Conservation (phyloP, 2,888 invertebrate genomes). For the Platycnemis pennipes region DNA sequence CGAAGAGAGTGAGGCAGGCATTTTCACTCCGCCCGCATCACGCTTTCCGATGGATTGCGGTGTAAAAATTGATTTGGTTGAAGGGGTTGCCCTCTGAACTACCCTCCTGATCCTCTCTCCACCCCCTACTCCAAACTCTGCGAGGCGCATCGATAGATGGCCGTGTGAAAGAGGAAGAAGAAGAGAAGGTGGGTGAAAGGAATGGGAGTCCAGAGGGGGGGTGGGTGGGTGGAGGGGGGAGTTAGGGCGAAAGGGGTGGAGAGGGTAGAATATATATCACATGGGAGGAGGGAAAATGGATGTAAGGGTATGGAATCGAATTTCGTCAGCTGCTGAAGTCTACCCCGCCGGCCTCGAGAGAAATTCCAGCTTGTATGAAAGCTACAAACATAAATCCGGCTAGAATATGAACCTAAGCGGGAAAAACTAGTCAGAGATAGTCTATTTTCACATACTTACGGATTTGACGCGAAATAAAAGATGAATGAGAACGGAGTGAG, state of each 20-base stretch:
- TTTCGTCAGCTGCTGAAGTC: neutral
- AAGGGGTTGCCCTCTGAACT: neutral
- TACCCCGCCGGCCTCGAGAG: neutral
- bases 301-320: slow-evolving; percentile 10
- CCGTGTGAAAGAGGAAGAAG: neutral
- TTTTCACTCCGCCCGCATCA: neutral
- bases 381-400: neutral
- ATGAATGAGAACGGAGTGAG: neutral
- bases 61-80: neutral
- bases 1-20: neutral
- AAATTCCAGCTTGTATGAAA: neutral
- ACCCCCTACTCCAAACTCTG: neutral
- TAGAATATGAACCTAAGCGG: neutral
- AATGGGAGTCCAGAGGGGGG: neutral
- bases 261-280: neutral
- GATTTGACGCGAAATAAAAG: neutral
- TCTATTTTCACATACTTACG: neutral
- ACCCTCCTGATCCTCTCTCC: slow-evolving; percentile 2
- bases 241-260: neutral
- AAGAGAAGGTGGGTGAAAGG: neutral
- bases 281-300: neutral
- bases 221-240: neutral
- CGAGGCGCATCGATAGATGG: neutral
- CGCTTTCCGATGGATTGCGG: slow-evolving; percentile 19
- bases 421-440: neutral